These are phyloP conservation scores for Gymnobelideus leadbeateri DNA, from an alignment of 2,113 vertebrate species.

Conservation along the genomic window DNA sequence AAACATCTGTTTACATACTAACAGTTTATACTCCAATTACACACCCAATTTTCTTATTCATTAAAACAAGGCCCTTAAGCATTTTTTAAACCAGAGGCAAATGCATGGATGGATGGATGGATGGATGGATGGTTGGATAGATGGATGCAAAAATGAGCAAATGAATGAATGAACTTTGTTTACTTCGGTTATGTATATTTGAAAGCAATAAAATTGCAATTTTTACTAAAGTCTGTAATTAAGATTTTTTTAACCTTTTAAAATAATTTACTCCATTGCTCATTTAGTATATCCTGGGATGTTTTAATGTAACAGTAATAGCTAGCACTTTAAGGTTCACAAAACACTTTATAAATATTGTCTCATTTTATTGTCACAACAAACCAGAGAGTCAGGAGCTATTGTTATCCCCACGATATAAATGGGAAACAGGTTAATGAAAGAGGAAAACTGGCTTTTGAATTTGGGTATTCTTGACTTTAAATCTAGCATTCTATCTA, in stretches of 20 bases:
- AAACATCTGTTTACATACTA: constrained; percentile 26
- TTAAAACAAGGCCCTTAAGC: neutral
- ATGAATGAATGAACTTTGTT: constrained; percentile 15
- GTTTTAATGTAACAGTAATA: neutral
- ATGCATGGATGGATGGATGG: neutral
- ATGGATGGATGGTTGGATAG: neutral
- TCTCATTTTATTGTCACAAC: neutral
- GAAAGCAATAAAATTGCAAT: neutral
- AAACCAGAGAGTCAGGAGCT: neutral
- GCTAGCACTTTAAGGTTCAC: neutral
- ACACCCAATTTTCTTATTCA: constrained; percentile 42
- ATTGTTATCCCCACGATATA: neutral
- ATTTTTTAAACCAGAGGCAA: neutral
- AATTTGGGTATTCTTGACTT: neutral
- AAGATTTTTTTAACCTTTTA: neutral
- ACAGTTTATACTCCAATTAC: constrained; percentile 20
- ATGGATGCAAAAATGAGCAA: neutral
- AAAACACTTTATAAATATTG: neutral
- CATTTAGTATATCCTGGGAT: neutral
- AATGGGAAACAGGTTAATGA: neutral
- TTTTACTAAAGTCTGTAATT: neutral
- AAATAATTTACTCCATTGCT: neutral
- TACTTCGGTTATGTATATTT: constrained; percentile 10
- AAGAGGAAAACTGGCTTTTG: neutral
- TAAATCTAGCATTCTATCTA: neutral